Conservation (phyloP, 2,113 vertebrate species). For the Notarius lentiginosus region DNA sequence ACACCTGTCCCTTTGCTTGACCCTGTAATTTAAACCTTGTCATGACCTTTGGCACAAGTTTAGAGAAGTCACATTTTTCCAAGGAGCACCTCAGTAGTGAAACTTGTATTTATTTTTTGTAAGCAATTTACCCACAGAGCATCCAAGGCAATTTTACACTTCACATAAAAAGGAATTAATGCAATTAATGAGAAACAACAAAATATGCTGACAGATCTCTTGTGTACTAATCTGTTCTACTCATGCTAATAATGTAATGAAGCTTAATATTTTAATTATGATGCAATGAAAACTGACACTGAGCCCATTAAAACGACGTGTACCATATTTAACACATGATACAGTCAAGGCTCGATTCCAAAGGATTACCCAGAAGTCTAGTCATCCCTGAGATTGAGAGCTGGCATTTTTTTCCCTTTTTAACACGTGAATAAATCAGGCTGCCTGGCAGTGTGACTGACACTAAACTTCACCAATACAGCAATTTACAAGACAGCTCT, state of each 20-base stretch:
- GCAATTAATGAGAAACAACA: slow-evolving; percentile 31
- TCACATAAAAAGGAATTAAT: slow-evolving; percentile 20
- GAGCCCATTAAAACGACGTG: slow-evolving; percentile 44
- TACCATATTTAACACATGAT: slow-evolving; percentile 35
- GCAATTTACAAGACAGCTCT: slow-evolving; percentile 78
- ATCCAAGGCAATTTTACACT: slow-evolving; percentile 22
- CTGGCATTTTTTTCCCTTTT: slow-evolving; percentile 28
- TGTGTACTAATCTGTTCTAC: slow-evolving; percentile 38
- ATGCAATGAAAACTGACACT: slow-evolving; percentile 34
- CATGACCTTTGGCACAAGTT: not conserved
- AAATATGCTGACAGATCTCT: slow-evolving; percentile 32
- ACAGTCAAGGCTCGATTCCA: slow-evolving; percentile 39
- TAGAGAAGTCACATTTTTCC: not conserved
- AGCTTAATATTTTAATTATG: slow-evolving; percentile 48
- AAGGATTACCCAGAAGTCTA: slow-evolving; percentile 51
- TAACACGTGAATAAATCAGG: slow-evolving; percentile 61
- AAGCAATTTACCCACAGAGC: not conserved
- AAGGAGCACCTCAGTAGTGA: not conserved
- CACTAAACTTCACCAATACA: slow-evolving; percentile 66
- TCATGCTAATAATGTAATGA: slow-evolving; percentile 45
- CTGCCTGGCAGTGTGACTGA: slow-evolving; percentile 61
- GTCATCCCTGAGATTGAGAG: slow-evolving; percentile 45
- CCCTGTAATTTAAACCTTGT: slow-evolving; percentile 11
- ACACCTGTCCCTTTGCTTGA: slow-evolving; percentile 8
- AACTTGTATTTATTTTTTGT: not conserved